Percentiles rank a stretch among this genome's conserved stretches.
These are phyloP conservation scores for Brachionus paranguensis DNA, from an alignment of 1,140 invertebrate genomes.

Conservation along the genomic window DNA sequence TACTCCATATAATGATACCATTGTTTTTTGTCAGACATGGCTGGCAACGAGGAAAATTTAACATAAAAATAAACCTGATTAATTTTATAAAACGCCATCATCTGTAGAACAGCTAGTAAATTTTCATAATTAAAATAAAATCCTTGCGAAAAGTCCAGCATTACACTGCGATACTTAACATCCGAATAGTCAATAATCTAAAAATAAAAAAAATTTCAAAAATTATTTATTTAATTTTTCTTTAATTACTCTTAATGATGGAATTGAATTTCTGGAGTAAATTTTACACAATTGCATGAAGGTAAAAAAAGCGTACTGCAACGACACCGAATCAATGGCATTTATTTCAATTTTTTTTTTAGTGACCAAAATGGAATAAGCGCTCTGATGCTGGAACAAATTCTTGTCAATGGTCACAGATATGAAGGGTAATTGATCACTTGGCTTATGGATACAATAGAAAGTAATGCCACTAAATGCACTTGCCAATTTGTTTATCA, in stretches of 20 bases:
- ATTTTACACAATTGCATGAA: conserved; percentile 37
- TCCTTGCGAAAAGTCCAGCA: conserved; percentile 35
- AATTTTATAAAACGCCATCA: conserved; percentile 37
- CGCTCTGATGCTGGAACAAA: conserved; percentile 11
- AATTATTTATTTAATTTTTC: not conserved
- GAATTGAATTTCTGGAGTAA: conserved; percentile 3
- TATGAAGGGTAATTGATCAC: not conserved
- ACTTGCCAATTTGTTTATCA: conserved; percentile 34
- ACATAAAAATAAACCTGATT: conserved; percentile 39
- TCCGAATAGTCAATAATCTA: conserved; percentile 20
- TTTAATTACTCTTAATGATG: conserved; percentile 13
- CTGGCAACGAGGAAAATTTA: conserved; percentile 23
- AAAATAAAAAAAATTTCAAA: not conserved
- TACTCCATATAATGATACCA: conserved; percentile 39
- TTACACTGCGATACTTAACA: conserved; percentile 10
- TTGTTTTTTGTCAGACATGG: not conserved
- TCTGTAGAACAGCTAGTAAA: conserved; percentile 19
- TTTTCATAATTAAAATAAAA: conserved; percentile 40
- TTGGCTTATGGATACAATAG: conserved; percentile 12
- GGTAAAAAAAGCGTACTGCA: conserved; percentile 37
- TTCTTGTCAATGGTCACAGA: conserved; percentile 10
- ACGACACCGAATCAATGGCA: not conserved
- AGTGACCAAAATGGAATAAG: conserved; percentile 33
- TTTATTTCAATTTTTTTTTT: conserved; percentile 34
- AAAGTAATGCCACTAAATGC: conserved; percentile 24